Percentiles rank a stretch among this genome's conserved stretches.
phyloP scores from a whole-genome alignment of 2,888 invertebrate genomes.

The Cantharis lateralis region DNA sequence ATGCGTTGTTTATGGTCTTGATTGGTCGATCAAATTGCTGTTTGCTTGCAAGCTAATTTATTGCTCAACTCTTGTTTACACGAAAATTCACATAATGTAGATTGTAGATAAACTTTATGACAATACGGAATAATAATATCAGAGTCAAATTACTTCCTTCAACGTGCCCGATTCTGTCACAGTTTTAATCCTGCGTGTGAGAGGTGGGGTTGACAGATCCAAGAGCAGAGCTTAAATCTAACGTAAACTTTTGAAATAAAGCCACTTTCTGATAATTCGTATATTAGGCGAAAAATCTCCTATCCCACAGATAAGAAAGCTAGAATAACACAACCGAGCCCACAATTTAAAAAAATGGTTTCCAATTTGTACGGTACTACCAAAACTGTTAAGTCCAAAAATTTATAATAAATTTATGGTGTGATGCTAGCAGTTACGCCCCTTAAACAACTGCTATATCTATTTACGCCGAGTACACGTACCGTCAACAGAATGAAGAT shows the following conservation, averaged over 20 bases:
- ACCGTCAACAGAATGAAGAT: no score
- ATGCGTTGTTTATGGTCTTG: not conserved
- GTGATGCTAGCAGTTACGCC: no score
- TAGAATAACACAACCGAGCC: no score
- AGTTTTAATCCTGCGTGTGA: not conserved
- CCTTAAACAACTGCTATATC: no score
- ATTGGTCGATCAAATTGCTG: not conserved
- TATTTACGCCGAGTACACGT: no score
- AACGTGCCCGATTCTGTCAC: not conserved
- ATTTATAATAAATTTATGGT: no score
- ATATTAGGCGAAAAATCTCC: no score
- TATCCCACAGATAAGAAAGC: no score
- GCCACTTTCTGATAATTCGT: no score
- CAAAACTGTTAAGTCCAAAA: no score
- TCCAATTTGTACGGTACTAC: no score
- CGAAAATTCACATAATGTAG: not conserved
- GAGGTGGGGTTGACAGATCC: not conserved
- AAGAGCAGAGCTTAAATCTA: not conserved
- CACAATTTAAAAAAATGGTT: no score
- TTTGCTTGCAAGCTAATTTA: not conserved
- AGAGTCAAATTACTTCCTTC: not conserved
- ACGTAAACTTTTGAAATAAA: not conserved
- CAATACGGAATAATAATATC: not conserved
- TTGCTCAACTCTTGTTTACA: not conserved
- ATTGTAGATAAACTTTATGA: not conserved